Evolutionary conservation across 2,888 invertebrate genomes (phyloP), one percentile per base, ranked within the genome.

Genomic region (Netelia melanura): DNA sequence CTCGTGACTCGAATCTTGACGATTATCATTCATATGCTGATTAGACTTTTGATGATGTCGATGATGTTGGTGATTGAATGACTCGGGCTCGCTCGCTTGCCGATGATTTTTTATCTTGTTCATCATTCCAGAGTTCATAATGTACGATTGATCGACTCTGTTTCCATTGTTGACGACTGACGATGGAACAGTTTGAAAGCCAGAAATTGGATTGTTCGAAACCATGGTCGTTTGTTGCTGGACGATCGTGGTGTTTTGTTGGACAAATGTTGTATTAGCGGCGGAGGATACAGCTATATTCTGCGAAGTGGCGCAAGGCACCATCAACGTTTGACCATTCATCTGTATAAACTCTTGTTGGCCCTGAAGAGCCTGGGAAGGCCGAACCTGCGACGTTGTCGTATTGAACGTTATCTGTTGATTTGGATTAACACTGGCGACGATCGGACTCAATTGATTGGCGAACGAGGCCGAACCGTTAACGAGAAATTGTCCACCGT

Each of bases 211-310:
- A 89, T 96, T 96, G 90, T 96, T 96, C 0, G 97, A 96, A 3
- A 97, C 96, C 94, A 97, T 96, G 0, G 97, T 97, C 0, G 97
- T 97, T 92, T 97, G 97, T 89, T 97, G 97, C 90, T 97, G 97
- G 2, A 97, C 97, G 89, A 98, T 97, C 0, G 97, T 97, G 0
- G 97, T 97, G 91, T 97, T 98, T 89, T 97, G 97, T 88, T 97
- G 97, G 1, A 97, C 97, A 90, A 96, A 97, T 0, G 97, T 97
- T 0, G 96, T 96, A 88, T 95, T 95, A 14, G 95, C 94, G 0
- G 95, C 94, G 1, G 95, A 93, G 0, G 95, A 94, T 0, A 95
- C 95, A 0, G 95, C 95, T 81, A 95, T 96, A 89, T 96, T 96
- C 65, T 94, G 94, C 1, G 94, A 90, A 0, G 94, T 93, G 0